A percentile compares a stretch with the other conserved stretches of the same genome.
phyloP scores from a whole-genome alignment of 2,797 vertebrate species.

The Tapirus indicus region DNA sequence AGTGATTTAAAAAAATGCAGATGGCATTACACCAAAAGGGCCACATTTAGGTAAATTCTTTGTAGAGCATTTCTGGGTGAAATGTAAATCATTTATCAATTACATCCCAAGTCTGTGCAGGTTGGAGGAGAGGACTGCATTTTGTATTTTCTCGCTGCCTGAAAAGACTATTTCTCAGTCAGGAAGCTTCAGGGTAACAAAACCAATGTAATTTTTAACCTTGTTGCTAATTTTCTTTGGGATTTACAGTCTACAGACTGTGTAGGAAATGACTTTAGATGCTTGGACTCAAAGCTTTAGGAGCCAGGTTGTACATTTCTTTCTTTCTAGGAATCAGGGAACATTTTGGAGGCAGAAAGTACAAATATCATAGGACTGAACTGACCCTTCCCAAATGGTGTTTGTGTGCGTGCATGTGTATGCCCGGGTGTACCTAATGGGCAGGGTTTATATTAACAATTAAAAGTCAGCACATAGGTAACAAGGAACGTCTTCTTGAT shows the following conservation, averaged over 20 bases:
- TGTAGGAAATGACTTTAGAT: conserved; percentile 62
- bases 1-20: conserved; percentile 37
- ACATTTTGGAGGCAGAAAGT: neutral
- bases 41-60: neutral
- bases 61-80: conserved; percentile 1
- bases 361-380: fast-evolving
- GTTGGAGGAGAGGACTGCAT: neutral
- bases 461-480: neutral
- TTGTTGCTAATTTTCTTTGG: conserved; percentile 20
- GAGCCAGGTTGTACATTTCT: neutral
- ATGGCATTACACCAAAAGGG: neutral
- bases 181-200: conserved; percentile 41
- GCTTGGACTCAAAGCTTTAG: neutral
- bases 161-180: conserved; percentile 56
- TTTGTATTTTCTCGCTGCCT: conserved; percentile 53
- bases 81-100: neutral
- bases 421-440: too few species aligned
- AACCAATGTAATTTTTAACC: neutral
- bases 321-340: neutral
- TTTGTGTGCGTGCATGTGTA: neutral
- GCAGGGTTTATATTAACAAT: neutral
- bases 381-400: neutral
- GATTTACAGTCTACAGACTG: neutral
- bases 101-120: fast-evolving
- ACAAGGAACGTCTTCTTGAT: neutral